Evolutionary conservation across 2,113 vertebrate genomes (phyloP).

Genomic region (Dunckerocampus dactyliophorus): DNA sequence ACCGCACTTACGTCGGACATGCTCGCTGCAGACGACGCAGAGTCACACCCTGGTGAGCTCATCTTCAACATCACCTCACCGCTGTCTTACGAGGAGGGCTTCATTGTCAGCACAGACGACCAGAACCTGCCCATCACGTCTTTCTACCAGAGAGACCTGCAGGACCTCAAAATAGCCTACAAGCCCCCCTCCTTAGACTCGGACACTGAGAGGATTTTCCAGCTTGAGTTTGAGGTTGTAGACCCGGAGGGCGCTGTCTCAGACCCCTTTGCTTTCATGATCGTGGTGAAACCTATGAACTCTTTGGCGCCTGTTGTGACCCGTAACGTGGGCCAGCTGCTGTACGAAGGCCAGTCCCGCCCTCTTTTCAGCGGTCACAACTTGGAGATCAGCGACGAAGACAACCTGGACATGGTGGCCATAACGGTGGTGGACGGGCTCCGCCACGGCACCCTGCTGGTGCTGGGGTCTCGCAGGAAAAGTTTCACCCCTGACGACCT

Average conservation of each 20-base stretch:
- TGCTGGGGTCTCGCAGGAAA: constrained; percentile 76
- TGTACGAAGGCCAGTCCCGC: constrained; percentile 91
- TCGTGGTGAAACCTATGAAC: constrained; percentile 95
- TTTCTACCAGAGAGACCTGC: constrained; percentile 86
- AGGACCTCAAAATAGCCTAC: constrained; percentile 87
- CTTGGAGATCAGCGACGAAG: constrained; percentile 87
- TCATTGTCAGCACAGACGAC: constrained; percentile 92
- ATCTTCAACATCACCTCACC: constrained; percentile 91
- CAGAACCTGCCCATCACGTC: constrained; percentile 86
- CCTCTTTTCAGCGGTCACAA: constrained; percentile 80
- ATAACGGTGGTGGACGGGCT: constrained; percentile 85
- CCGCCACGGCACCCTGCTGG: constrained; percentile 79
- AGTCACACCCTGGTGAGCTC: constrained; percentile 78
- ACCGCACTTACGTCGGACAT: constrained; percentile 89
- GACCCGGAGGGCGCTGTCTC: constrained; percentile 88
- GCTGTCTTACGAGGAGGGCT: constrained; percentile 83
- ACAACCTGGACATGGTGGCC: constrained; percentile 79
- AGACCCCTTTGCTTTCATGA: constrained; percentile 89
- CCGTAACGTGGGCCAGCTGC: constrained; percentile 86
- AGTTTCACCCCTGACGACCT: constrained; percentile 83
- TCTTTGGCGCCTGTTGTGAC: constrained; percentile 87
- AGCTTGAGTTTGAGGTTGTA: constrained; percentile 86
- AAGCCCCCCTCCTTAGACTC: constrained; percentile 85
- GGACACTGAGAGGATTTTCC: constrained; percentile 84
- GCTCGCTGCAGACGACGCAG: constrained; percentile 85